A percentile compares a stretch with the other conserved stretches of the same genome.
phyloP scores from a whole-genome alignment of 2,888 invertebrate genomes.

The Nebria salina region DNA sequence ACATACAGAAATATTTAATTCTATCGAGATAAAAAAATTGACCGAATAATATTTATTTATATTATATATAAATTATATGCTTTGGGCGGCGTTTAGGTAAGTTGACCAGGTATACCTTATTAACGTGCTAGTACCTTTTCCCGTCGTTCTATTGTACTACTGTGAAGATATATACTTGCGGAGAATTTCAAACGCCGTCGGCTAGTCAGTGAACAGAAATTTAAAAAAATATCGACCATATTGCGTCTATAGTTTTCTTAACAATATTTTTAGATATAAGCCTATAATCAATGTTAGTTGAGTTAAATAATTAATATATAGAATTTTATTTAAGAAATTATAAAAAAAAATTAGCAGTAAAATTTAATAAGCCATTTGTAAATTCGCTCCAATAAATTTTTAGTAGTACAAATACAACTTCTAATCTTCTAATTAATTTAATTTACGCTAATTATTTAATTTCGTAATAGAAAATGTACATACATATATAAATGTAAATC shows the following conservation, averaged over 20 bases:
- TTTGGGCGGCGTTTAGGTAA: neutral
- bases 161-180: conserved; percentile 4
- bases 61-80: too few relatives aligned
- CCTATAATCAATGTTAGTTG: neutral
- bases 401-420: too few relatives aligned
- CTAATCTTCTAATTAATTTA: too few relatives aligned
- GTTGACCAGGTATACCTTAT: neutral
- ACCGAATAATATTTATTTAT: neutral
- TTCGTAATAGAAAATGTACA: too few relatives aligned
- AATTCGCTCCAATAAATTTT: too few relatives aligned
- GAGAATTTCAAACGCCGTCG: neutral
- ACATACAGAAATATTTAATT: neutral
- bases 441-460: too few relatives aligned
- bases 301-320: too few relatives aligned
- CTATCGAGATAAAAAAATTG: neutral
- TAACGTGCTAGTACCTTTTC: conserved; percentile 6
- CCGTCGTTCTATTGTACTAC: conserved; percentile 2
- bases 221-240: neutral
- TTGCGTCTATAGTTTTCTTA: neutral
- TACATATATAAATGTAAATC: too few relatives aligned
- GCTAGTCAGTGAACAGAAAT: neutral
- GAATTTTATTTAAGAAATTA: too few relatives aligned
- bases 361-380: too few relatives aligned
- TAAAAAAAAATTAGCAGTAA: too few relatives aligned
- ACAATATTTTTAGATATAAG: neutral